Conservation (phyloP, 2,797 vertebrate genomes). For the Mormyrops boulengeri region DNA sequence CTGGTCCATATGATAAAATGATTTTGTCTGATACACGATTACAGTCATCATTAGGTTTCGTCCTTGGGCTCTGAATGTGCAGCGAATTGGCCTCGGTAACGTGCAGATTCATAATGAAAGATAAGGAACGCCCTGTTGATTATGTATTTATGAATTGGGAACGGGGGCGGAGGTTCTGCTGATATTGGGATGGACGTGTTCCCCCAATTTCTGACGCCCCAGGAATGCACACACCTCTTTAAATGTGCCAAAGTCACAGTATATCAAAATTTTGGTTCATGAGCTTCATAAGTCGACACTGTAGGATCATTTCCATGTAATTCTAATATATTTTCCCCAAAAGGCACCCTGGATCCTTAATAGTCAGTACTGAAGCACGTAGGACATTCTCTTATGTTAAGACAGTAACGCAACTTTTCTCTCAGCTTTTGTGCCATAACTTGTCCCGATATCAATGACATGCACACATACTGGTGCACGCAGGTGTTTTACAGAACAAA, state of each 20-base stretch:
- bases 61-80: neutral
- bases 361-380: neutral
- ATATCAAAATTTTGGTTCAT: neutral
- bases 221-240: neutral
- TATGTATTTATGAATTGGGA: neutral
- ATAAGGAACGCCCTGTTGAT: neutral
- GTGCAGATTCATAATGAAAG: neutral
- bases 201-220: too few species aligned
- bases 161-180: neutral
- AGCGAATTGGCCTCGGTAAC: neutral
- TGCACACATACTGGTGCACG: neutral
- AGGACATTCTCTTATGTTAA: neutral
- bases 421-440: neutral
- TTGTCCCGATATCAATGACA: neutral
- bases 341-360: neutral
- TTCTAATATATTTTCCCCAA: too few species aligned
- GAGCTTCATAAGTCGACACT: neutral
- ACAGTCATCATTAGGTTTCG: neutral
- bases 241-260: neutral
- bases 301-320: neutral
- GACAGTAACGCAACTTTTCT: neutral
- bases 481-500: neutral
- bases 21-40: neutral
- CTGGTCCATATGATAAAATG: neutral
- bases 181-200: neutral